A percentile compares a stretch with the other conserved stretches of the same genome.
Conservation (phyloP, 2,888 invertebrate species). For the Blastobasis lacticolella region DNA sequence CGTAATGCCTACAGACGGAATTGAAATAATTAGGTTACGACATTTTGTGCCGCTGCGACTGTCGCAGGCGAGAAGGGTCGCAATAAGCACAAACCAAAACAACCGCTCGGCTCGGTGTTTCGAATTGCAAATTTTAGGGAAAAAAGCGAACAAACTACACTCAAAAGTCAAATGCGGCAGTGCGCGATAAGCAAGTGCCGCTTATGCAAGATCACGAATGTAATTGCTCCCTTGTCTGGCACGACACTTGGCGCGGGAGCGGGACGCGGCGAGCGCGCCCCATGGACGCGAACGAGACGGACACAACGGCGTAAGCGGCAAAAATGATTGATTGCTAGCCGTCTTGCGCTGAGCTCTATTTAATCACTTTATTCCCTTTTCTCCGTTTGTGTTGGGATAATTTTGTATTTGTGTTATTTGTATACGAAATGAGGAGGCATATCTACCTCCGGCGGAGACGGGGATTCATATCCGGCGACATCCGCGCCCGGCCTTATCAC, state of each 20-base stretch:
- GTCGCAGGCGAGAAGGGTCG: slow-evolving; percentile 4
- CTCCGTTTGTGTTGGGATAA: slow-evolving; percentile 73
- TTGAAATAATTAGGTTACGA: no score
- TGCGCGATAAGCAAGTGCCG: slow-evolving; percentile 71
- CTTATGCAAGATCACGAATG: slow-evolving; percentile 76
- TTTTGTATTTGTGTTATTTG: slow-evolving; percentile 74
- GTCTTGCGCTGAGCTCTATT: slow-evolving; percentile 74
- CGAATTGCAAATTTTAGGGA: slow-evolving; percentile 69
- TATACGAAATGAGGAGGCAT: slow-evolving; percentile 66
- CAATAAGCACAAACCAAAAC: slow-evolving; percentile 12
- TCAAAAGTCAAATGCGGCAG: slow-evolving; percentile 69
- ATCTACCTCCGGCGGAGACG: slow-evolving; percentile 36
- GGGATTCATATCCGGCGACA: slow-evolving; percentile 59
- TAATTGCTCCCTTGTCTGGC: slow-evolving; percentile 75
- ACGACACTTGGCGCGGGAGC: slow-evolving; percentile 70
- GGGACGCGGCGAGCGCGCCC: slow-evolving; percentile 36
- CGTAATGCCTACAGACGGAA: no score
- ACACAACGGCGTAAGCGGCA: slow-evolving; percentile 68
- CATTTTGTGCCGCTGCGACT: background rate
- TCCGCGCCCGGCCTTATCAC: slow-evolving; percentile 56
- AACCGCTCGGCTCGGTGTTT: slow-evolving; percentile 51
- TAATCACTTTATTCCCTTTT: slow-evolving; percentile 77
- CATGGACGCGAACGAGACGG: slow-evolving; percentile 42
- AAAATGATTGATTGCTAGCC: slow-evolving; percentile 74
- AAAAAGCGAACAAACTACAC: slow-evolving; percentile 65